These are phyloP conservation scores for Ditylenchus dipsaci DNA, from an alignment of 1,140 invertebrate species.

Conservation along the genomic window DNA sequence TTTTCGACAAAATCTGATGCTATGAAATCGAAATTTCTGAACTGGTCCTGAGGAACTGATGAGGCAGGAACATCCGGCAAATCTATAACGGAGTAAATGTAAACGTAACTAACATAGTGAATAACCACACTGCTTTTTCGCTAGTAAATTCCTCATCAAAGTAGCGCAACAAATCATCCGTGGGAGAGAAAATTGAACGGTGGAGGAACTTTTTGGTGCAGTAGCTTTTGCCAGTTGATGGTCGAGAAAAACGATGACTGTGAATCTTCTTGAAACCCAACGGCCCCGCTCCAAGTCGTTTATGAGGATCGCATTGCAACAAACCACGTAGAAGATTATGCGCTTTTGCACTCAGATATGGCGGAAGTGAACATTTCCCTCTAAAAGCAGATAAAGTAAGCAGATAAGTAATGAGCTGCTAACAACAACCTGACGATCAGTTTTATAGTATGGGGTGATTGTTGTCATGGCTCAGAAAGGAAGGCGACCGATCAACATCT, in stretches of 20 bases:
- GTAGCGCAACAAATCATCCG: constrained; percentile 83
- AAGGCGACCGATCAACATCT: constrained; percentile 63
- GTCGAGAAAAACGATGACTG: constrained; percentile 81
- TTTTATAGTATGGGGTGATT: constrained; percentile 94
- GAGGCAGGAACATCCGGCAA: no score
- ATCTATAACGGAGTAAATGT: no score
- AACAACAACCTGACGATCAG: constrained; percentile 80
- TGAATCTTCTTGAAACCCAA: constrained; percentile 75
- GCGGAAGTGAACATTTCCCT: constrained; percentile 60
- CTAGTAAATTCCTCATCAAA: constrained; percentile 98
- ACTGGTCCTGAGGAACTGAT: no score
- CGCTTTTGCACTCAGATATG: constrained; percentile 64
- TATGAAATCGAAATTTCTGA: no score
- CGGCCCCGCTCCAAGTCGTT: constrained; percentile 71
- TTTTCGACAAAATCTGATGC: no score
- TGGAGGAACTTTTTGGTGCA: constrained; percentile 77
- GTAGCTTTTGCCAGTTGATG: constrained; percentile 86
- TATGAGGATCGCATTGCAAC: constrained; percentile 91
- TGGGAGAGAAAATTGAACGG: constrained; percentile 67
- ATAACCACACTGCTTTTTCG: constrained; percentile 64
- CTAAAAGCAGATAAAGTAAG: constrained; percentile 94
- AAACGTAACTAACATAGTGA: constrained; percentile 60
- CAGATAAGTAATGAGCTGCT: constrained; percentile 63
- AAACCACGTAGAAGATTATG: constrained; percentile 86
- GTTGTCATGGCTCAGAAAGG: constrained; percentile 76